Evolutionary conservation across 2,113 vertebrate species (phyloP).

Genomic region (Gopherus flavomarginatus): DNA sequence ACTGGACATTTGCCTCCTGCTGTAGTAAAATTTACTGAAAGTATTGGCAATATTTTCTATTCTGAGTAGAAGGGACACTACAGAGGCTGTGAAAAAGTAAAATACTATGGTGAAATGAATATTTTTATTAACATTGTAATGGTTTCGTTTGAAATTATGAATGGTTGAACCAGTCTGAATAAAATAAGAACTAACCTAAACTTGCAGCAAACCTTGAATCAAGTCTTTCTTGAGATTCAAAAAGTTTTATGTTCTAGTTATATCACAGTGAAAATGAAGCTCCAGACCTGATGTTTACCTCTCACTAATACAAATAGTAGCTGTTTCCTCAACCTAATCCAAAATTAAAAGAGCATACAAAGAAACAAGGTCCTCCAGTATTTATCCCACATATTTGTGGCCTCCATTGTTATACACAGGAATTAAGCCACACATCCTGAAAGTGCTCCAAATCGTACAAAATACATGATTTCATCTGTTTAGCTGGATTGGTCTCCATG

Average conservation of each 20-base stretch:
- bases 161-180: neutral
- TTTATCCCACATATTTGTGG: too few species aligned
- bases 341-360: too few species aligned
- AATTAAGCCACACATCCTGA: constrained; percentile 7
- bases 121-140: neutral
- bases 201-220: neutral
- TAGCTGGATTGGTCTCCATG: constrained; percentile 58
- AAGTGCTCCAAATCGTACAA: constrained; percentile 35
- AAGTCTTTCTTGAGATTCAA: neutral
- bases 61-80: neutral
- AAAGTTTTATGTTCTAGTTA: neutral
- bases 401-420: too few species aligned
- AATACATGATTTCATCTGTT: constrained; percentile 45
- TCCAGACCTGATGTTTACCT: neutral
- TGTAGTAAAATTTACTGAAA: neutral
- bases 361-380: too few species aligned
- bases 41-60: neutral
- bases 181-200: neutral
- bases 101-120: neutral
- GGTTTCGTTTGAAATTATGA: neutral
- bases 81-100: neutral
- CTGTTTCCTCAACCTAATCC: too few species aligned
- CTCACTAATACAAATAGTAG: too few species aligned
- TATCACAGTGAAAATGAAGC: neutral
- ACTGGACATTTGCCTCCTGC: neutral